Conservation (phyloP, 1,140 invertebrate genomes). For the Drosophila miranda region DNA sequence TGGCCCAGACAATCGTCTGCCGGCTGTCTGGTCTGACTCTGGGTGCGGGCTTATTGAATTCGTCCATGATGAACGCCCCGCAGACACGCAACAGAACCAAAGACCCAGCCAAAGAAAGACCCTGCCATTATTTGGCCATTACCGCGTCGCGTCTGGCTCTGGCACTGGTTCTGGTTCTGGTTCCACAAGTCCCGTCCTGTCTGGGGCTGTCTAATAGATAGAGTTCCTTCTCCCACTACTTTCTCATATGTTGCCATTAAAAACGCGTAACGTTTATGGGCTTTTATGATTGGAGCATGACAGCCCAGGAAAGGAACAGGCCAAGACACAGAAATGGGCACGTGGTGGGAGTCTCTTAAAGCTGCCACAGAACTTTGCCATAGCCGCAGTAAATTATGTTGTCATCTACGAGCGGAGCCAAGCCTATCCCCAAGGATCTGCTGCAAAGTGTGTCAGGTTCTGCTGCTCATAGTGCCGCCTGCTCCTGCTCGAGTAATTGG, state of each 20-base stretch:
- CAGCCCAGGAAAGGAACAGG: conserved; percentile 25
- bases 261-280: conserved; percentile 70
- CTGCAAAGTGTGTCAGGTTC: conserved; percentile 64
- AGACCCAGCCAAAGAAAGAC: conserved; percentile 6
- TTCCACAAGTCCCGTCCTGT: background rate
- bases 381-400: conserved; percentile 60
- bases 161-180: background rate
- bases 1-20: conserved; percentile 62
- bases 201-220: conserved; percentile 37
- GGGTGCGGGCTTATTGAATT: conserved; percentile 77
- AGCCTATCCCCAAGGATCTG: conserved; percentile 68
- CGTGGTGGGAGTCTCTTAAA: conserved; percentile 39
- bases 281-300: conserved; percentile 67
- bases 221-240: conserved; percentile 25
- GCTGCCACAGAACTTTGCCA: conserved; percentile 2
- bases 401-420: conserved; percentile 64
- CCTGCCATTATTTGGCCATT: conserved; percentile 62
- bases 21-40: conserved; percentile 51
- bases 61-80: conserved; percentile 59
- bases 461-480: conserved; percentile 45
- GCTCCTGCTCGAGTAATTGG: conserved; percentile 36
- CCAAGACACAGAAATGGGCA: background rate
- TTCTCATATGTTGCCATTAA: conserved; percentile 59
- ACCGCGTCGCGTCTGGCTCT: conserved; percentile 52
- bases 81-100: conserved; percentile 51